These are phyloP conservation scores for Acinonyx jubatus DNA, from an alignment of 2,113 vertebrate species.

Conservation along the genomic window DNA sequence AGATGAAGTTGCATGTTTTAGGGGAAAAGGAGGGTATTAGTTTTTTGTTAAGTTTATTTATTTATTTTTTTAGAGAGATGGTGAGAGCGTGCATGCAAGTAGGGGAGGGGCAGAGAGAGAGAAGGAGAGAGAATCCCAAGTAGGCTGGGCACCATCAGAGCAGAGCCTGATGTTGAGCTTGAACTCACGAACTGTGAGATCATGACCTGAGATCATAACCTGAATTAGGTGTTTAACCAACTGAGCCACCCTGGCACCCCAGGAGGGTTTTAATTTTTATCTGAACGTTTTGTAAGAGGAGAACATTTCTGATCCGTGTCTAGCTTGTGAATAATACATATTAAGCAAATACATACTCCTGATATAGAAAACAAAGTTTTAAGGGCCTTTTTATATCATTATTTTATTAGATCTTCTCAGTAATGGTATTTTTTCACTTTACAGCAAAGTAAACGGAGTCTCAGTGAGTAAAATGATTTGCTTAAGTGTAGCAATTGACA, in stretches of 20 bases:
- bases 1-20: neutral
- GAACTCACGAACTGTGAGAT: no score
- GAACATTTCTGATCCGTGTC: neutral
- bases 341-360: neutral
- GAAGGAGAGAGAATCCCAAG: no score
- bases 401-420: neutral
- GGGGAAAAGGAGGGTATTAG: neutral
- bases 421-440: neutral
- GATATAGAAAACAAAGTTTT: neutral
- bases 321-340: neutral
- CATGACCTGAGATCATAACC: no score
- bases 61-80: no score
- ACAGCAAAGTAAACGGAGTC: neutral
- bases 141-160: no score
- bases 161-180: no score
- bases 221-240: no score
- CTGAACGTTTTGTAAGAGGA: conserved; percentile 1
- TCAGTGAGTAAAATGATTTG: neutral
- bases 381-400: neutral
- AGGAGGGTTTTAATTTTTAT: neutral
- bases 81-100: no score
- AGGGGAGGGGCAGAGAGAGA: no score
- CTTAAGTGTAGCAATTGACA: neutral
- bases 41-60: neutral
- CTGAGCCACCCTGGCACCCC: no score